phyloP scores from a whole-genome alignment of 2,888 invertebrate species.

The Coleophora deauratella region DNA sequence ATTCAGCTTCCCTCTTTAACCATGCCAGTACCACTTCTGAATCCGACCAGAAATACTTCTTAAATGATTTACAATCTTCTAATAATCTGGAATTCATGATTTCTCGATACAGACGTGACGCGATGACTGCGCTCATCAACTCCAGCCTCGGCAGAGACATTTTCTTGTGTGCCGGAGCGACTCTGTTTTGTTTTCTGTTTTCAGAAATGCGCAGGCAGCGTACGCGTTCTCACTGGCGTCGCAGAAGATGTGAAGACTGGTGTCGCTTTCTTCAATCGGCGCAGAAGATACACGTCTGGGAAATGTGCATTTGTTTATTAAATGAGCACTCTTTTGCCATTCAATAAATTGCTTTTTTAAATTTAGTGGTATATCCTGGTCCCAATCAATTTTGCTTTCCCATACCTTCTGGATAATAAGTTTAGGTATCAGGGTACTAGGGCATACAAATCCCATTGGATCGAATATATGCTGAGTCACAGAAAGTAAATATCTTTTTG shows the following conservation, averaged over 20 bases:
- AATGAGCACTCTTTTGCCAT: neutral
- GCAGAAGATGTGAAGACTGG: conserved; percentile 5
- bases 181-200: too few relatives aligned
- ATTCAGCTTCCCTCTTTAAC: conserved; percentile 7
- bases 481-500: too few relatives aligned
- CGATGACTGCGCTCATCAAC: conserved; percentile 5
- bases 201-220: too few relatives aligned
- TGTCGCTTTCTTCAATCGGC: neutral
- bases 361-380: neutral
- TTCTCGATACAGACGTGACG: neutral
- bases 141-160: conserved; percentile 7
- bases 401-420: too few relatives aligned
- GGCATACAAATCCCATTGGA: too few relatives aligned
- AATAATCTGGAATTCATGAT: neutral
- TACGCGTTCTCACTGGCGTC: too few relatives aligned
- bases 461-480: too few relatives aligned
- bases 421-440: too few relatives aligned
- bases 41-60: conserved; percentile 9
- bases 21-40: conserved; percentile 8
- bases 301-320: neutral
- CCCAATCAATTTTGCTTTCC: too few relatives aligned
- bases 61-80: neutral
- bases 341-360: neutral
- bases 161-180: neutral
- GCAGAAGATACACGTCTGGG: neutral